phyloP scores from a whole-genome alignment of 2,888 invertebrate genomes.

The Labia minor region DNA sequence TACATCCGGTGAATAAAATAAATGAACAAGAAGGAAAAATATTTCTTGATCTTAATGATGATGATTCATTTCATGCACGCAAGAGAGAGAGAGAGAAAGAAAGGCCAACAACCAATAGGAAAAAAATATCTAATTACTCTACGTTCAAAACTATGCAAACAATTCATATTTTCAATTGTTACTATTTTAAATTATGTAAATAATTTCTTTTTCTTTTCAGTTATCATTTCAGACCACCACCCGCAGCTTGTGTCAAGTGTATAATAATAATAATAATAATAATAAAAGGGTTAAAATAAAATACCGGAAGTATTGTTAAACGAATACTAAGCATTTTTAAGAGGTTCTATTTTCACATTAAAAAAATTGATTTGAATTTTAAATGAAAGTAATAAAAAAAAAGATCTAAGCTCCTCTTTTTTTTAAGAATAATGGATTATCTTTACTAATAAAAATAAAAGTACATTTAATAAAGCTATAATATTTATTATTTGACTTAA shows the following conservation, averaged over 20 bases:
- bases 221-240: no score
- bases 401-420: background rate
- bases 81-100: no score
- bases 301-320: slow-evolving; percentile 3
- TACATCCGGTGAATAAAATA: no score
- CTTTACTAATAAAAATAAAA: background rate
- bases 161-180: no score
- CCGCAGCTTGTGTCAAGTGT: background rate
- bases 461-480: background rate
- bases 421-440: background rate
- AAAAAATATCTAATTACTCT: no score
- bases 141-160: no score
- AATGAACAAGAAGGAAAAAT: no score
- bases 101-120: no score
- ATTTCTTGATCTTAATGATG: no score
- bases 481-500: background rate
- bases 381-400: background rate
- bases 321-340: background rate
- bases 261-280: background rate
- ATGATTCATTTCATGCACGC: no score
- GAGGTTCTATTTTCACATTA: slow-evolving; percentile 2
- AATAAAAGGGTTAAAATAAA: background rate
- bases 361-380: background rate
- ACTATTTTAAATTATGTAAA: no score
- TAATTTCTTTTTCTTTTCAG: no score